Percentiles rank a stretch among this genome's conserved stretches.
Evolutionary conservation across 2,888 invertebrate genomes (phyloP).

Genomic region (Mythimna albipuncta): DNA sequence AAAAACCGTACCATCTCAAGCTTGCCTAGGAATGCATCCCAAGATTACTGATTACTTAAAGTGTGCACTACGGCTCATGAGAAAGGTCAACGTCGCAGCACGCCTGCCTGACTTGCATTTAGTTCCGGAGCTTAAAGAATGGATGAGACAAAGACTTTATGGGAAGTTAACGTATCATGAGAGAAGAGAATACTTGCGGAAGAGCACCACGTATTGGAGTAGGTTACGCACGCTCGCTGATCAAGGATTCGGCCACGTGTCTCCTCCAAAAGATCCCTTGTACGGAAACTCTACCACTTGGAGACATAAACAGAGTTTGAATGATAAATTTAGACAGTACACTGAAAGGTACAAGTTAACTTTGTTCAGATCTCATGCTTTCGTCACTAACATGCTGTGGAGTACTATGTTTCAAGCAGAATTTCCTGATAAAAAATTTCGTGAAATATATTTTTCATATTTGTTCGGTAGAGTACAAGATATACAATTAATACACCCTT

Average conservation of each 20-base stretch:
- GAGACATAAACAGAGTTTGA: conserved; percentile 77
- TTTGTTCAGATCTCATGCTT: conserved; percentile 77
- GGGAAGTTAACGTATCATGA: conserved; percentile 72
- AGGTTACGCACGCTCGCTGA: conserved; percentile 70
- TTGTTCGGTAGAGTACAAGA: conserved; percentile 75
- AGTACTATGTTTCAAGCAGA: conserved; percentile 83
- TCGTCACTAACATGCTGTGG: conserved; percentile 81
- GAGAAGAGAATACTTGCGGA: conserved; percentile 69
- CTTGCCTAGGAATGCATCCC: conserved; percentile 78
- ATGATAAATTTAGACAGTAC: conserved; percentile 75
- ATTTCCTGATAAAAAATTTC: conserved; percentile 84
- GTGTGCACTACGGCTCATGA: conserved; percentile 79
- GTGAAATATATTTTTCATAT: conserved; percentile 86
- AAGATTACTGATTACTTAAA: conserved; percentile 80
- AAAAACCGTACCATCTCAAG: conserved; percentile 65
- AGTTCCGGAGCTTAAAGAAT: conserved; percentile 83
- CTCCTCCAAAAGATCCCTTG: conserved; percentile 68
- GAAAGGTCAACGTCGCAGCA: conserved; percentile 79
- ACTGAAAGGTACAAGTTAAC: conserved; percentile 73
- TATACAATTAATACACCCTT: conserved; percentile 80
- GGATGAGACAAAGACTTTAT: conserved; percentile 83
- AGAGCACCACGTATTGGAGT: conserved; percentile 77
- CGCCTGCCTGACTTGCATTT: conserved; percentile 82
- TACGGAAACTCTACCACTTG: conserved; percentile 76
- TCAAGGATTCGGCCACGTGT: conserved; percentile 75